phyloP scores from a whole-genome alignment of 1,140 invertebrate genomes.

The Drosophila sucinea region DNA sequence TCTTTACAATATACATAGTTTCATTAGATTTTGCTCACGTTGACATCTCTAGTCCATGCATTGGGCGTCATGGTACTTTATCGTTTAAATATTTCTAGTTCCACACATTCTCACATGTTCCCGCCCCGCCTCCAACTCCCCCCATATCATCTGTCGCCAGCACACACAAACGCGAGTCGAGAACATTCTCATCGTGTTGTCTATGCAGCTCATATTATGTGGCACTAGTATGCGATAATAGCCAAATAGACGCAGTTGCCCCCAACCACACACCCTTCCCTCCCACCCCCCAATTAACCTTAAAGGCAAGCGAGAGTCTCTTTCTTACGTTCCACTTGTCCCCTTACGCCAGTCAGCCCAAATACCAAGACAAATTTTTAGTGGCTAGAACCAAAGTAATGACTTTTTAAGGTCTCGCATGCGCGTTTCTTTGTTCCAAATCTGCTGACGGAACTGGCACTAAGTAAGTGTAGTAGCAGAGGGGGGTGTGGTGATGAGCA shows the following conservation, averaged over 20 bases:
- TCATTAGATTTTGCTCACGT: not conserved
- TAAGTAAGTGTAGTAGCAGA: not conserved
- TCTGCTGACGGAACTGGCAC: conserved; percentile 12
- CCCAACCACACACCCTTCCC: not conserved
- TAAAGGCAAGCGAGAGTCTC: too few species aligned
- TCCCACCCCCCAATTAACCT: not conserved
- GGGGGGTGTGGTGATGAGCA: not conserved
- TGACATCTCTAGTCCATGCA: conserved; percentile 4
- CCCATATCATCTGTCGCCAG: too few species aligned
- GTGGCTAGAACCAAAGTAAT: conserved; percentile 58
- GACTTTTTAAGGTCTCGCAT: conserved; percentile 62
- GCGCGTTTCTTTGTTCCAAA: conserved; percentile 32
- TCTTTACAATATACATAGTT: too few species aligned
- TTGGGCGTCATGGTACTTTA: conserved; percentile 49
- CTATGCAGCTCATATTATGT: conserved; percentile 65
- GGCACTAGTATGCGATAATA: conserved; percentile 69
- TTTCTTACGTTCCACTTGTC: too few species aligned
- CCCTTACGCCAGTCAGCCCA: not conserved
- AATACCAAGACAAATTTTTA: conserved; percentile 65
- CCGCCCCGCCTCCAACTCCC: too few species aligned
- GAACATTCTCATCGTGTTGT: conserved; percentile 41
- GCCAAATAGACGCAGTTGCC: conserved; percentile 29
- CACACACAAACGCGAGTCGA: not conserved
- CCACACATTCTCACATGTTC: conserved; percentile 30
- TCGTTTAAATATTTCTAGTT: conserved; percentile 77